phyloP scores from a whole-genome alignment of 2,888 invertebrate species.

The Melinopterus prodromus region DNA sequence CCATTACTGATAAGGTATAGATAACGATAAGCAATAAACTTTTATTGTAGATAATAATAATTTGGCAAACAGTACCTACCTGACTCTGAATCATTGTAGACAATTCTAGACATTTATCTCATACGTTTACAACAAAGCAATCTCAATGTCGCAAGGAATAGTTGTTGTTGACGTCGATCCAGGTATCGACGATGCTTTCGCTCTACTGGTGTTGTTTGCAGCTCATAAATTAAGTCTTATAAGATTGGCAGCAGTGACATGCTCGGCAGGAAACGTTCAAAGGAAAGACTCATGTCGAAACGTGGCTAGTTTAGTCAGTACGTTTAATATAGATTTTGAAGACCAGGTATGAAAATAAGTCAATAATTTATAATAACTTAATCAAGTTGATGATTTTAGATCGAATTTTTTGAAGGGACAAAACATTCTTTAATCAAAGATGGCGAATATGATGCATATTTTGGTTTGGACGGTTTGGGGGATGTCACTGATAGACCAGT shows the following conservation, averaged over 20 bases:
- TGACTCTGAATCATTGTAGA: background rate
- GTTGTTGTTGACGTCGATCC: constrained; percentile 27
- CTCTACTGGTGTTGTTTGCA: constrained; percentile 15
- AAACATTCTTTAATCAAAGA: background rate
- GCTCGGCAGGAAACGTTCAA: constrained; percentile 22
- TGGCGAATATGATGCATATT: constrained; percentile 18
- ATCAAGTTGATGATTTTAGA: background rate
- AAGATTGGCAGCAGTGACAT: constrained; percentile 16
- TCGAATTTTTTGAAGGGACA: background rate
- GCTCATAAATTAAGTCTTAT: constrained; percentile 17
- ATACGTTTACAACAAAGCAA: background rate
- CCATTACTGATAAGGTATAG: background rate
- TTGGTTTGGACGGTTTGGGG: constrained; percentile 26
- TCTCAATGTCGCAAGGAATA: background rate
- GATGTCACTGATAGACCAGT: constrained; percentile 16
- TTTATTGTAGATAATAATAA: background rate
- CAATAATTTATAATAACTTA: background rate
- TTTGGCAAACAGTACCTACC: background rate
- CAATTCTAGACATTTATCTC: background rate
- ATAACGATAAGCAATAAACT: background rate
- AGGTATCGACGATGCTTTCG: constrained; percentile 24
- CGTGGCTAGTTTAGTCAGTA: constrained; percentile 18
- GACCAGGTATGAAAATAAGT: background rate
- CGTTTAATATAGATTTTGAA: background rate
- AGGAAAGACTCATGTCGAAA: constrained; percentile 14